phyloP scores from a whole-genome alignment of 2,888 invertebrate genomes.

The Phania funesta region DNA sequence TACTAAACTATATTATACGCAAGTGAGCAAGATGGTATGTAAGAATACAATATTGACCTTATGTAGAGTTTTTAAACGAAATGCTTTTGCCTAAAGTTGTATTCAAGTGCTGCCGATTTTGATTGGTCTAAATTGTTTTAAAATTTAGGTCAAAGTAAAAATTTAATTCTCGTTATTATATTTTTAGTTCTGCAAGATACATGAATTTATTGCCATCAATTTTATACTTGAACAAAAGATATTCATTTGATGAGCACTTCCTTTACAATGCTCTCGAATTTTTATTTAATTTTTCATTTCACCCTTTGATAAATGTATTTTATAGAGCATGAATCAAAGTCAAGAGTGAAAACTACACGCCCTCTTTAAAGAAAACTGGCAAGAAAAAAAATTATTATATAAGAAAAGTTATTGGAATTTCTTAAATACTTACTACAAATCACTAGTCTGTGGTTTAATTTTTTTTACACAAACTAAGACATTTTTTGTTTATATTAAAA shows the following conservation, averaged over 20 bases:
- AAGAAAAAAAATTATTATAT: background rate
- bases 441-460: too few species aligned
- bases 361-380: background rate
- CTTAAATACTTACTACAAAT: too few species aligned
- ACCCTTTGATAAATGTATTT: background rate
- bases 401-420: background rate
- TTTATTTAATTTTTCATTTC: background rate
- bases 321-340: conserved; percentile 35
- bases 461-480: too few species aligned
- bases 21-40: too few species aligned
- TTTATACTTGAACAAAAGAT: background rate
- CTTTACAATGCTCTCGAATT: background rate
- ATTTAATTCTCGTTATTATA: background rate
- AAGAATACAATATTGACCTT: background rate
- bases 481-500: too few species aligned
- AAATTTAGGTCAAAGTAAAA: conserved; percentile 38
- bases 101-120: conserved; percentile 8
- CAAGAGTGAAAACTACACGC: conserved; percentile 7
- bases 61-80: background rate
- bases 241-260: background rate
- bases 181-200: background rate
- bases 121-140: background rate
- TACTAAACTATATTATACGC: too few species aligned
- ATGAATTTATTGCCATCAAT: conserved; percentile 30
- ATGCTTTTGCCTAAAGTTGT: background rate